Percentiles rank a stretch among this genome's conserved stretches.
Conservation (phyloP, 1,140 invertebrate species). For the Batillaria attramentaria region DNA sequence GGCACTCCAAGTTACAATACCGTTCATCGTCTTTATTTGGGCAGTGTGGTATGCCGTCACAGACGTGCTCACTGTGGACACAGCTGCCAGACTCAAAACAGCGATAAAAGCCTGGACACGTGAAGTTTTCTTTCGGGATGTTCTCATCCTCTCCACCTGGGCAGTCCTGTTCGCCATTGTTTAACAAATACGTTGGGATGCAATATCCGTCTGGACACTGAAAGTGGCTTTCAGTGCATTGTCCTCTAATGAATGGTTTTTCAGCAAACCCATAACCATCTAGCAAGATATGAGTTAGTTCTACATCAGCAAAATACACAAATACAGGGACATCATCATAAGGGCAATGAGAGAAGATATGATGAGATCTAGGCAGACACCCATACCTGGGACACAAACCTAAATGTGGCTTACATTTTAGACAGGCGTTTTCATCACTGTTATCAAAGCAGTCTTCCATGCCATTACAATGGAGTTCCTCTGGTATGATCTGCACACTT, state of each 20-base stretch:
- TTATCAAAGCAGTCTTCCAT: constrained; percentile 33
- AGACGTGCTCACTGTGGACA: constrained; percentile 30
- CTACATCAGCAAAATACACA: no score
- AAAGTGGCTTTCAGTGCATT: constrained; percentile 28
- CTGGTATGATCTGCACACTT: constrained; percentile 16
- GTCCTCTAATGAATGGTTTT: not conserved
- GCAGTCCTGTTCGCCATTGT: constrained; percentile 35
- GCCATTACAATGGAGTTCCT: constrained; percentile 22
- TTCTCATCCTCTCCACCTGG: constrained; percentile 29
- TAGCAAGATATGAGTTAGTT: not conserved
- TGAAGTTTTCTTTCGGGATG: not conserved
- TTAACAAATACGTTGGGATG: constrained; percentile 34
- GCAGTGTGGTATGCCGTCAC: constrained; percentile 35
- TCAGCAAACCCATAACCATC: constrained; percentile 35
- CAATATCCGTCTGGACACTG: constrained; percentile 20
- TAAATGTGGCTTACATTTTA: constrained; percentile 3
- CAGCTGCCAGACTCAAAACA: constrained; percentile 24
- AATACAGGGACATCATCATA: no score
- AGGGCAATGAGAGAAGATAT: constrained; percentile 3
- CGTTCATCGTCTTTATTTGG: constrained; percentile 37
- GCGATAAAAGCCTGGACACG: constrained; percentile 26
- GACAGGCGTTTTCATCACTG: constrained; percentile 35
- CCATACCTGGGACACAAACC: constrained; percentile 19
- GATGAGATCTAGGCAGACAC: constrained; percentile 19
- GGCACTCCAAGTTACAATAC: constrained; percentile 28